Evolutionary conservation across 2,888 invertebrate genomes (phyloP), one percentile per base, ranked within the genome.

Genomic region (Nemotelus nigrinus): DNA sequence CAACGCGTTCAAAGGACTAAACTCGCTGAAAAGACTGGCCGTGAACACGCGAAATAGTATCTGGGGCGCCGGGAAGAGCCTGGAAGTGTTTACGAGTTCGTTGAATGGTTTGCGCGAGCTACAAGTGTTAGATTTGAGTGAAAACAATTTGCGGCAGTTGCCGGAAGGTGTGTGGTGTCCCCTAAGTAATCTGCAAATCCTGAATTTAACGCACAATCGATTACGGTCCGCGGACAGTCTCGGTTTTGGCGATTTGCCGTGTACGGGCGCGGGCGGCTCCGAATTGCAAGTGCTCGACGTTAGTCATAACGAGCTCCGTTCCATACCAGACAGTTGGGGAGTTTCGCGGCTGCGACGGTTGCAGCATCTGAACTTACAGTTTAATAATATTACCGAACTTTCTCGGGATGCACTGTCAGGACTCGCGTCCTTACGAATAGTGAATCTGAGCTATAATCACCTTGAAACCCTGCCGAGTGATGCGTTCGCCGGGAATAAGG

Each of bases 391-490:
- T 81, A 91, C 91, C 77, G 92, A 93, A 83, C 90, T 96, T 83
- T 93, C 93, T 79, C 91, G 92, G 82, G 93, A 94, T 84, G 92
- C 95, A 39, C 90, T 97, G 81, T 91, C 92, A 79, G 94, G 95
- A 63, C 89, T 97, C 72, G 91, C 92, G 57, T 93, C 93, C 67
- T 88, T 97, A 85, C 91, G 94, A 82, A 91, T 94, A 57, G 87
- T 98, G 74, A 96, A 97, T 89, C 89, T 96, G 84, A 95, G 96
- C 82, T 93, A 93, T 86, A 98, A 98, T 87, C 91, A 91, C 81
- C 88, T 98, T 82, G 93, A 92, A 82, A 91, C 92, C 39, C 86
- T 97, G 83, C 96, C 97, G 0, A 92, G 94, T 82, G 93, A 93
- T 65, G 86, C 96, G 78, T 96, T 97, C 86, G 91, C 93, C 63